A percentile compares a stretch with the other conserved stretches of the same genome.
These are phyloP conservation scores for Carettochelys insculpta DNA, from an alignment of 2,113 vertebrate genomes.

Conservation along the genomic window DNA sequence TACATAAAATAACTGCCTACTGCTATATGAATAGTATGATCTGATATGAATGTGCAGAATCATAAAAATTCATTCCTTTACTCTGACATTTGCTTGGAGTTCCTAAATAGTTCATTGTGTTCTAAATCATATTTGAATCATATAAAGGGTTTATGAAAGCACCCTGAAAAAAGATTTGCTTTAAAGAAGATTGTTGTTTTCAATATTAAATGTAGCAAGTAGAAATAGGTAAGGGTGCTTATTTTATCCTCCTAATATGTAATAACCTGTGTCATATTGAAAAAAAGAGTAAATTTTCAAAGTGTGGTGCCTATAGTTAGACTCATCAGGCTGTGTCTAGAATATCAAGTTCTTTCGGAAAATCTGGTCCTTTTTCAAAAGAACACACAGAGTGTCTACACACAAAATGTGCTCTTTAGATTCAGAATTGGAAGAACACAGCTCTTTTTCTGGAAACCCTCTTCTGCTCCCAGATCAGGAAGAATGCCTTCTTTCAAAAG, in stretches of 20 bases:
- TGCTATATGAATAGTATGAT: too few relatives aligned
- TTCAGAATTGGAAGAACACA: too few relatives aligned
- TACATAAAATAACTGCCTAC: not conserved
- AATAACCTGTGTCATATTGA: not conserved
- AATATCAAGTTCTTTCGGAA: too few relatives aligned
- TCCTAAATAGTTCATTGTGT: not conserved
- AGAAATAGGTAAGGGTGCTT: not conserved
- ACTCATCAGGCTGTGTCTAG: not conserved
- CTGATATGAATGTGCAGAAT: not conserved
- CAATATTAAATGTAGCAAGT: not conserved
- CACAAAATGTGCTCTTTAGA: too few relatives aligned
- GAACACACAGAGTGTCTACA: too few relatives aligned
- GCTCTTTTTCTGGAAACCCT: too few relatives aligned
- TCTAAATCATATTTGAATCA: not conserved
- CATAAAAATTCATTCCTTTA: not conserved
- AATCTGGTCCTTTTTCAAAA: too few relatives aligned
- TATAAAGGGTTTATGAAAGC: not conserved
- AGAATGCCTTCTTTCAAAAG: too few relatives aligned
- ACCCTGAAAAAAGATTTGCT: not conserved
- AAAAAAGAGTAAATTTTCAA: not conserved
- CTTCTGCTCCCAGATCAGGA: too few relatives aligned
- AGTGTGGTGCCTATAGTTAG: not conserved
- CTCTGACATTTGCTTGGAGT: not conserved
- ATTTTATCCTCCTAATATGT: not conserved
- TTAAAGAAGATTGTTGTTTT: not conserved